Conservation (phyloP, 1,140 invertebrate genomes). For the Magallana ariakensis region DNA sequence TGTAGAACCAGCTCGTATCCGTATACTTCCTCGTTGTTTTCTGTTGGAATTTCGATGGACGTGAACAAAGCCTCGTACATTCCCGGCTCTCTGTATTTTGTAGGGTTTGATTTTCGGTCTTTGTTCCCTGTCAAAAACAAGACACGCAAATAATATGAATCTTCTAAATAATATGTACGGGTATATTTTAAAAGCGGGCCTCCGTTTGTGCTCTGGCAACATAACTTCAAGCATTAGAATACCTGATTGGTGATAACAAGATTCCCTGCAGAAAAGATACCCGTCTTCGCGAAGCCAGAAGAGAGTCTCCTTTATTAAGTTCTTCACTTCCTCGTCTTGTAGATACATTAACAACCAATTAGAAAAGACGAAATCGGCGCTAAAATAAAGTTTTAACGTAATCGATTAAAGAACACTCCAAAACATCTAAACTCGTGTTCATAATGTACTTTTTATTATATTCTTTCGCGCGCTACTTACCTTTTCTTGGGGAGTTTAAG, state of each 20-base stretch:
- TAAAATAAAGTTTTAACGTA: slow-evolving; percentile 18
- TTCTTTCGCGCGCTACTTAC: slow-evolving; percentile 55
- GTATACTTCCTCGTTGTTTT: slow-evolving; percentile 63
- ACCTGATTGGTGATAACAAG: slow-evolving; percentile 82
- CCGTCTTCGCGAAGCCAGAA: slow-evolving; percentile 82
- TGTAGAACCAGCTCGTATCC: slow-evolving; percentile 79
- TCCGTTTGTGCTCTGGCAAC: not conserved
- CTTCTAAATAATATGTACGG: not conserved
- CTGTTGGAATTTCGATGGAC: slow-evolving; percentile 61
- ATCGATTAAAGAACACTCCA: no score
- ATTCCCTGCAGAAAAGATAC: slow-evolving; percentile 81
- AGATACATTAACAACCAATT: slow-evolving; percentile 86
- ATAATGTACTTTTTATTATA: not conserved
- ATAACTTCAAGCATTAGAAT: not conserved
- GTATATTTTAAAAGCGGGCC: not conserved
- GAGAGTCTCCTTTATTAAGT: slow-evolving; percentile 80
- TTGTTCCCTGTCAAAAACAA: slow-evolving; percentile 72
- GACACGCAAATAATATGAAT: not conserved
- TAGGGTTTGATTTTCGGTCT: slow-evolving; percentile 80
- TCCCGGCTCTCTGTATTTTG: slow-evolving; percentile 81
- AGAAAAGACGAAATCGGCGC: slow-evolving; percentile 82
- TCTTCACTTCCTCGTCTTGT: slow-evolving; percentile 81
- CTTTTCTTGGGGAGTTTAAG: slow-evolving; percentile 78
- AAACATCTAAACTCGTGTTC: not conserved
- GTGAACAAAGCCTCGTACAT: slow-evolving; percentile 78